A percentile compares a stretch with the other conserved stretches of the same genome.
These are phyloP conservation scores for Troides aeacus DNA, from an alignment of 2,888 invertebrate genomes.

Conservation along the genomic window DNA sequence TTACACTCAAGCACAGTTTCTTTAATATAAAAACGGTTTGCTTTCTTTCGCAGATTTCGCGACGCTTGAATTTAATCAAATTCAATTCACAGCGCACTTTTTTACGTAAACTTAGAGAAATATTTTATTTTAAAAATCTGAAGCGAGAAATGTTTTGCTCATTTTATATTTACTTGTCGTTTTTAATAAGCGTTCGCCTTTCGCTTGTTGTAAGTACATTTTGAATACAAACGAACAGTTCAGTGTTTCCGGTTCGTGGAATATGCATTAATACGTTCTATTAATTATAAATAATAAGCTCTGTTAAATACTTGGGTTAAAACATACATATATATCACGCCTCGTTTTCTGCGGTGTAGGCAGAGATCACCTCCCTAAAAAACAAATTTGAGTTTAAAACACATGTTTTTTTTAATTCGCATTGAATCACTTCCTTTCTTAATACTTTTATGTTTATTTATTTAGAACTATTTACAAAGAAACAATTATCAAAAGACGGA, in stretches of 20 bases:
- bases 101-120: slow-evolving; percentile 21
- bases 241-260: neutral
- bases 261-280: neutral
- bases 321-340: too few species aligned
- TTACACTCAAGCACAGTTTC: neutral
- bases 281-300: too few species aligned
- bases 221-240: neutral
- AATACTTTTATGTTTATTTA: too few species aligned
- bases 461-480: too few species aligned
- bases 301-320: too few species aligned
- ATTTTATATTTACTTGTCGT: slow-evolving; percentile 16
- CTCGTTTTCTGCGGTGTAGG: too few species aligned
- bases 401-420: too few species aligned
- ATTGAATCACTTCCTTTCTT: too few species aligned
- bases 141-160: slow-evolving; percentile 22
- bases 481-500: too few species aligned
- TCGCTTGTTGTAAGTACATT: slow-evolving; percentile 8
- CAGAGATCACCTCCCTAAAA: too few species aligned
- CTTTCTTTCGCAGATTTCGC: slow-evolving; percentile 14
- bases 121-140: slow-evolving; percentile 19
- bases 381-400: too few species aligned
- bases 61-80: slow-evolving; percentile 23
- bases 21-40: neutral
- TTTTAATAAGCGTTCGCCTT: slow-evolving; percentile 21
- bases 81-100: slow-evolving; percentile 20